These are phyloP conservation scores for Papilio gigon DNA, from an alignment of 2,888 invertebrate genomes.

Conservation along the genomic window DNA sequence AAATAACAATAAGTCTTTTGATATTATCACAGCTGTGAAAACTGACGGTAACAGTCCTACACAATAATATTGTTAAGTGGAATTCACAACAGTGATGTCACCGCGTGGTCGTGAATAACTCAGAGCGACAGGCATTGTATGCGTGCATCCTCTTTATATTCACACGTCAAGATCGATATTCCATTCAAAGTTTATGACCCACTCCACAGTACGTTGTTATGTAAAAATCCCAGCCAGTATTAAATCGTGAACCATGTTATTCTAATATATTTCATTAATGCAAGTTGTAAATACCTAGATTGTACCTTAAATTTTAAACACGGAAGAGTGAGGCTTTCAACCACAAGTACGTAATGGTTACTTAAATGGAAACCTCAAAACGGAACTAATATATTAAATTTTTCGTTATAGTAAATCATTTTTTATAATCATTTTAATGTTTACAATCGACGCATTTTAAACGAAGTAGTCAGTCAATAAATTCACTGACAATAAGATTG, in stretches of 20 bases:
- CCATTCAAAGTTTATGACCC: constrained; percentile 14
- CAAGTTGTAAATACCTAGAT: no score
- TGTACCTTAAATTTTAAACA: no score
- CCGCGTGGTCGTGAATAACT: constrained; percentile 6
- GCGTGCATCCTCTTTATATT: constrained; percentile 7
- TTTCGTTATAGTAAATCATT: no score
- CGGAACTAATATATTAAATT: no score
- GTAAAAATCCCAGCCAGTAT: neutral
- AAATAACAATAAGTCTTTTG: neutral
- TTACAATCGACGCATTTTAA: no score
- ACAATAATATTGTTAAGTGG: constrained; percentile 20
- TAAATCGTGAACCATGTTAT: neutral
- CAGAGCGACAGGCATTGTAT: constrained; percentile 2
- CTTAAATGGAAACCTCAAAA: no score
- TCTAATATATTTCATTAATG: no score
- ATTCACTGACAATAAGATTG: no score
- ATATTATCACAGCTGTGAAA: neutral
- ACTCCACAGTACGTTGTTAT: neutral
- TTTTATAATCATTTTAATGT: no score
- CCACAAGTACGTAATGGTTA: no score
- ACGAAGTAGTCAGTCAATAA: no score
- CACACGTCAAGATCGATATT: constrained; percentile 7
- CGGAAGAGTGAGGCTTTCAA: no score
- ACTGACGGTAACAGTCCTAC: neutral
- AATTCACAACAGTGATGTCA: constrained; percentile 32